These are phyloP conservation scores for Dolichoris vasculosae DNA, from an alignment of 1,140 invertebrate genomes.

Conservation along the genomic window DNA sequence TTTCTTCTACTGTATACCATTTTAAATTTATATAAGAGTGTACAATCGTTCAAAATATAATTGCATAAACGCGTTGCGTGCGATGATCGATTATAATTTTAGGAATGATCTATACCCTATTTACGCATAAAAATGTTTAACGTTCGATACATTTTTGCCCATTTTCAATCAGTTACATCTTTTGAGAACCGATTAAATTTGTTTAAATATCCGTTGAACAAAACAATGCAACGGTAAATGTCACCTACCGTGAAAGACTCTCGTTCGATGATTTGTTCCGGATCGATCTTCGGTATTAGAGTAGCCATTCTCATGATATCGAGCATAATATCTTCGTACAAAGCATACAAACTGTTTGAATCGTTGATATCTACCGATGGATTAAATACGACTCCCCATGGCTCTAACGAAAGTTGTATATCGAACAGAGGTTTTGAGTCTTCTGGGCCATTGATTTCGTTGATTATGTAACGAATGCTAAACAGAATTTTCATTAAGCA, in stretches of 20 bases:
- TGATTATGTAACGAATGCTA: slow-evolving; percentile 72
- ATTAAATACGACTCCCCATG: slow-evolving; percentile 78
- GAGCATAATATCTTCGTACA: slow-evolving; percentile 77
- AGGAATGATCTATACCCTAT: too few species aligned
- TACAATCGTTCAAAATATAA: too few species aligned
- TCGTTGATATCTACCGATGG: slow-evolving; percentile 79
- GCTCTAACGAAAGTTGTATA: slow-evolving; percentile 79
- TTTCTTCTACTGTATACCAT: too few species aligned
- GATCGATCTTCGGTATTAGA: slow-evolving; percentile 79
- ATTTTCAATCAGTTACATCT: too few species aligned
- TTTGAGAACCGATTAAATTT: too few species aligned
- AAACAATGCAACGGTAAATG: too few species aligned
- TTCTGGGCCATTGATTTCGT: slow-evolving; percentile 70
- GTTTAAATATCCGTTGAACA: too few species aligned
- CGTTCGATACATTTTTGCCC: too few species aligned
- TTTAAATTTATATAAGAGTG: too few species aligned
- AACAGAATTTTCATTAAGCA: background rate
- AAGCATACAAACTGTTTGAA: slow-evolving; percentile 77
- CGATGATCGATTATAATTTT: too few species aligned
- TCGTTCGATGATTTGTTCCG: slow-evolving; percentile 62
- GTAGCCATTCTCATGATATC: slow-evolving; percentile 81
- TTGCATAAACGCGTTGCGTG: too few species aligned
- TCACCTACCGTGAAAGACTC: slow-evolving; percentile 63
- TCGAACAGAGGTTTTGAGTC: slow-evolving; percentile 76
- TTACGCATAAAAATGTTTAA: too few species aligned